Evolutionary conservation across 2,888 invertebrate species (phyloP).

Genomic region (Spisula solida): DNA sequence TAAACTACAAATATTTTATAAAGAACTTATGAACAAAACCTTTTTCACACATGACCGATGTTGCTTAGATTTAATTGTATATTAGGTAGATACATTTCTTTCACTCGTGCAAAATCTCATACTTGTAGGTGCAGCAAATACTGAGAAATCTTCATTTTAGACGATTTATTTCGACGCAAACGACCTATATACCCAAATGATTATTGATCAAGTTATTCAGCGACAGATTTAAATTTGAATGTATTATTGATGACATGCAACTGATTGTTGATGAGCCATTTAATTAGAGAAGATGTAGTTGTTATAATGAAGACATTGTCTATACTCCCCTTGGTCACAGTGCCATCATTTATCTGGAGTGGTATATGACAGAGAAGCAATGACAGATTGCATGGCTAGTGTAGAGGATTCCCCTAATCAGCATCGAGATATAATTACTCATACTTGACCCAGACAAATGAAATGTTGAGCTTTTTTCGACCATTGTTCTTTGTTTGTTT

Average conservation of each 20-base stretch:
- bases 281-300: neutral
- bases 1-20: too few relatives aligned
- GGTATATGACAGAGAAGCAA: neutral
- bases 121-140: too few relatives aligned
- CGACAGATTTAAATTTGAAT: neutral
- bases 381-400: neutral
- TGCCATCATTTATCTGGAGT: neutral
- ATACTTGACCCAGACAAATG: conserved; percentile 38
- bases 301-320: neutral
- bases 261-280: neutral
- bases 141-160: too few relatives aligned
- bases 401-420: neutral
- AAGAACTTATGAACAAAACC: too few relatives aligned
- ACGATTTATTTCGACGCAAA: too few relatives aligned
- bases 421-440: conserved; percentile 33
- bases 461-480: conserved; percentile 44
- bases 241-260: too few relatives aligned
- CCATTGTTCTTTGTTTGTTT: conserved; percentile 46
- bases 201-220: too few relatives aligned
- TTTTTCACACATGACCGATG: too few relatives aligned
- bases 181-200: too few relatives aligned
- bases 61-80: too few relatives aligned
- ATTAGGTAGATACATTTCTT: too few relatives aligned
- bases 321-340: neutral
- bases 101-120: too few relatives aligned